Evolutionary conservation across 2,888 invertebrate species (phyloP), one percentile per base, ranked within the genome.

Genomic region (Geophilus truncorum): DNA sequence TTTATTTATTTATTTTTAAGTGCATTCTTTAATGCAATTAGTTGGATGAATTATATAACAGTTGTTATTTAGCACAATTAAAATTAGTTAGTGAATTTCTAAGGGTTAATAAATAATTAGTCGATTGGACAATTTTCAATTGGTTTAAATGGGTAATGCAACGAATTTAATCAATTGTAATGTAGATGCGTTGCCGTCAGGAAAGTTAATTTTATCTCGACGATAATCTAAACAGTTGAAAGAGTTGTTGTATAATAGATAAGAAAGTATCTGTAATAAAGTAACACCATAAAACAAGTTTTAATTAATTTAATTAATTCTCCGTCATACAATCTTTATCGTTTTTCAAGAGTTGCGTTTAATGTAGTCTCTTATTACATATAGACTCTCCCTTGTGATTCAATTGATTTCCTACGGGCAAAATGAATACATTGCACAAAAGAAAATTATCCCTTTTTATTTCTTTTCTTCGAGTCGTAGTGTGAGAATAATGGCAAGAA

Each of bases 301-400:
- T 77, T 70, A 70, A 70, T 70, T 70, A 70, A 77, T 36, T 77
- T 77, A 77, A 77, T 77, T 77, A 77, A 77, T 77, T 77, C 77
- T 36, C 32, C 77, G 32, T 70, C 70, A 70, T 70, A 70, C 25
- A 23, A 70, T 70, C 25, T 70, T 70, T 70, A 70, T 70, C 70
- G 70, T 70, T 28, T 25, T 70, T 70, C 25, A 70, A 70, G 70
- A 70, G 70, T 70, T 70, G 70, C 70, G 70, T 70, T 70, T 70
- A 70, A 70, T 70, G 70, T 28, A 70, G 70, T 70, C 70, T 70
- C 25, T 70, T 70, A 70, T 70, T 70, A 70, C 28, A 70, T 70
- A 70, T 70, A 70, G 70, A 70, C 70, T 70, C 70, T 70, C 70
- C 70, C 70, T 28, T 25, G 70, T 28, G 70, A 70, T 70, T 70